phyloP scores from a whole-genome alignment of 2,888 invertebrate species.

The Glyphotaelius pellucidus region DNA sequence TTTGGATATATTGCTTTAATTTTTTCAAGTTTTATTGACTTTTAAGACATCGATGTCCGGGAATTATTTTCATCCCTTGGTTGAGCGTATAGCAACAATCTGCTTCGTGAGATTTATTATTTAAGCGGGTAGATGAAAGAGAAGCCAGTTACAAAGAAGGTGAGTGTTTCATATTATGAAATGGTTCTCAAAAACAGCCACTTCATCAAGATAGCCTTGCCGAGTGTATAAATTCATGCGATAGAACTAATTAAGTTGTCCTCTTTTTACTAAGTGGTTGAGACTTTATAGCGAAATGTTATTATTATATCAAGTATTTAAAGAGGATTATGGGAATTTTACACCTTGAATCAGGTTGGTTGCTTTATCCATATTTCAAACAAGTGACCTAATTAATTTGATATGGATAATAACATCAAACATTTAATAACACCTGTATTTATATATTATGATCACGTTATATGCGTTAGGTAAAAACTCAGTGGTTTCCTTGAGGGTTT shows the following conservation, averaged over 20 bases:
- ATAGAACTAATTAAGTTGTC: conserved; percentile 30
- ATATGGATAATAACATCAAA: background rate
- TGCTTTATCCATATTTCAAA: background rate
- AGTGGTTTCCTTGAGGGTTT: no score
- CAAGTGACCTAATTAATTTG: background rate
- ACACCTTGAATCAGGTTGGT: background rate
- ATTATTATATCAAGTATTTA: background rate
- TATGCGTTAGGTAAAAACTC: no score
- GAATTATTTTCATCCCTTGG: background rate
- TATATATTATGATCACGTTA: no score
- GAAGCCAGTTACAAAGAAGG: conserved; percentile 46
- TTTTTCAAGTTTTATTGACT: no score
- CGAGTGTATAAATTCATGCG: background rate
- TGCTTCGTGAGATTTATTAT: conserved; percentile 25
- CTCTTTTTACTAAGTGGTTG: background rate
- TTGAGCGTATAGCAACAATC: background rate
- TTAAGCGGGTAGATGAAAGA: conserved; percentile 43
- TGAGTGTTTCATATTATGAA: conserved; percentile 19
- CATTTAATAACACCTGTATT: background rate
- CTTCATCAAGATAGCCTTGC: conserved; percentile 9
- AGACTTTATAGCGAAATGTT: background rate
- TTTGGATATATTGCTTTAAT: background rate
- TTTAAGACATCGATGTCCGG: no score
- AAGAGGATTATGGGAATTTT: background rate
- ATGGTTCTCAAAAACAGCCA: background rate